Evolutionary conservation across 2,888 invertebrate species (phyloP).

Genomic region (Geophilus truncorum): DNA sequence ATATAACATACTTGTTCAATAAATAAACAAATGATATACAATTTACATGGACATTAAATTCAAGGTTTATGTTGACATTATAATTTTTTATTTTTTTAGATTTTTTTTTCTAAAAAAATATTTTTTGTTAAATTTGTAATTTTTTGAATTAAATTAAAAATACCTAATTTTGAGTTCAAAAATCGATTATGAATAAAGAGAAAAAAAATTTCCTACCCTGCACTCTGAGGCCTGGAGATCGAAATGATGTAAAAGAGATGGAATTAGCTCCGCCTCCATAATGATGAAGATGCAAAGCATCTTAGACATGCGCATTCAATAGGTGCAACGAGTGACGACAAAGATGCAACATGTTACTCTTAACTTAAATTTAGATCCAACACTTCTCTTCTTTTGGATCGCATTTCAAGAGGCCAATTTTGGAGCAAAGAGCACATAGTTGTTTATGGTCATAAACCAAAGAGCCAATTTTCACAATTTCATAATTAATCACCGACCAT

Average conservation of each 20-base stretch:
- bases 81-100: no score
- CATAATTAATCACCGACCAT: no score
- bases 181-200: no score
- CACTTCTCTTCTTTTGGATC: constrained; percentile 38
- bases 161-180: no score
- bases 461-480: background rate
- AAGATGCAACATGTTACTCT: constrained; percentile 25
- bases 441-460: background rate
- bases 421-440: constrained; percentile 37
- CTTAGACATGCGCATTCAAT: constrained; percentile 33
- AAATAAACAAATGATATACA: no score
- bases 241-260: constrained; percentile 37
- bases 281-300: constrained; percentile 23
- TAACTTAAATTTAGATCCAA: constrained; percentile 31
- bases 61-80: no score
- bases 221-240: constrained; percentile 39
- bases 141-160: no score
- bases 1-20: no score
- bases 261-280: constrained; percentile 1
- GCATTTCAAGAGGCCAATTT: constrained; percentile 41
- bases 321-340: constrained; percentile 29
- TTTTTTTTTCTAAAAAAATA: no score
- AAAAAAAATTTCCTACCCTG: constrained; percentile 36
- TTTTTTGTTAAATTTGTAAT: no score
- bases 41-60: no score